Base-by-base conservation (phyloP, 2,113 vertebrate genomes). In the Erinaceus europaeus region DNA sequence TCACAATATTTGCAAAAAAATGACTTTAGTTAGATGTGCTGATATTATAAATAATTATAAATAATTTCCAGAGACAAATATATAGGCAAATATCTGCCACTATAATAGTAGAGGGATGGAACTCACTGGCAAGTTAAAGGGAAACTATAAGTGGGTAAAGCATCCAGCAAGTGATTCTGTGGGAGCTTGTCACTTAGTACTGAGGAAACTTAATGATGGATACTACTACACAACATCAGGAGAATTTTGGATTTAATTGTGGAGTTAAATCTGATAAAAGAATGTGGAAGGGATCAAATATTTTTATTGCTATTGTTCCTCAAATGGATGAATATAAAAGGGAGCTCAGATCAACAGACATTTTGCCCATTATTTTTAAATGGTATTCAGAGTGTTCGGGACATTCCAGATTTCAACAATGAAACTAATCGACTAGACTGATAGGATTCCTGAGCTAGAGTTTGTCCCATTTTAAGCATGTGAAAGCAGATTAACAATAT, bases 1-100 rank as follows among this genome's bases (percentile, higher is more conserved):
- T 1, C 88, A 65, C 29, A 44, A 64, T 46, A 73, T 86, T 82
- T 90, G 15, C 44, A 73, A 82, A 75, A 80, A 81, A 71, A 6
- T 61, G 38, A 74, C 34, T 38, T 78, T 52, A 78, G 38, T 55
- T 18, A 34, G 12, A 62, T 68, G 14, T 7, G 29, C 23, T 53
- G 36, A 62, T 6, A 68, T 61, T 20, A 65, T n/a, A n/a, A n/a
- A n/a, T n/a, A n/a, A n/a, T n/a, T 62, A 61, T 8, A 62, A 13
- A 82, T 20, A 32, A 85, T 23, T 40, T 57, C 18, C 20, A 57
- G 2, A 57, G 23, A 23, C 3, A 74, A 36, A 50, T 40, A 14
- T n/a, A 59, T 4, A 65, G 40, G 52, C 29, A 90, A 90, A 87
- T 25, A 42, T 3, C 38, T 84, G n/a, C n/a, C n/a, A n/a, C 46